Evolutionary conservation across 2,113 vertebrate genomes (phyloP).

Genomic region (Melanotaenia duboulayi): DNA sequence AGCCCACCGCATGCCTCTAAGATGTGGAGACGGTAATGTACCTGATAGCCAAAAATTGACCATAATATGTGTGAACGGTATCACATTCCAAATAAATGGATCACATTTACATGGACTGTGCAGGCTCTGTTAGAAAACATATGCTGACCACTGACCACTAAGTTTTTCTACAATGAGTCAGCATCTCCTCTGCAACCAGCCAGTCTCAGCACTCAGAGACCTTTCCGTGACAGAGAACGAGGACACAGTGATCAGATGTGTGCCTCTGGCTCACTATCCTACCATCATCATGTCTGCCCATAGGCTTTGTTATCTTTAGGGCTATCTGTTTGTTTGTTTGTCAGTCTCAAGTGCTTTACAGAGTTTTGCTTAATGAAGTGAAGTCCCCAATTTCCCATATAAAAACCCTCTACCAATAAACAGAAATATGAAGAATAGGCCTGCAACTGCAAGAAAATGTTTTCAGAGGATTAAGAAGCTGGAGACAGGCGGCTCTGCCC

Average conservation of each 20-base stretch:
- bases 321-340: constrained; percentile 76
- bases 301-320: constrained; percentile 67
- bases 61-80: constrained; percentile 27
- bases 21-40: constrained; percentile 29
- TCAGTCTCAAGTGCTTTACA: constrained; percentile 70
- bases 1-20: constrained; percentile 29
- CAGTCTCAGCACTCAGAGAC: constrained; percentile 17
- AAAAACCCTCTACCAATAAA: constrained; percentile 75
- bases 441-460: constrained; percentile 64
- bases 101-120: constrained; percentile 4
- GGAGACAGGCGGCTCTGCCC: constrained; percentile 69
- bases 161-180: constrained; percentile 51
- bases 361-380: constrained; percentile 49
- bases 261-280: constrained; percentile 44
- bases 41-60: constrained; percentile 33
- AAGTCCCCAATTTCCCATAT: constrained; percentile 71
- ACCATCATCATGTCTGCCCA: constrained; percentile 57
- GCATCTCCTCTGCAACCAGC: constrained; percentile 36
- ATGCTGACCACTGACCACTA: constrained; percentile 22
- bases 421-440: constrained; percentile 63
- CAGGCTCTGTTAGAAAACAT: constrained; percentile 28
- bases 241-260: constrained; percentile 42
- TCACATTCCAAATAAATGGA: constrained; percentile 44
- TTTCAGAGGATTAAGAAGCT: constrained; percentile 72
- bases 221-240: constrained; percentile 44